These are phyloP conservation scores for Gymnocephalus cernua DNA, from an alignment of 2,113 vertebrate species.

Conservation along the genomic window DNA sequence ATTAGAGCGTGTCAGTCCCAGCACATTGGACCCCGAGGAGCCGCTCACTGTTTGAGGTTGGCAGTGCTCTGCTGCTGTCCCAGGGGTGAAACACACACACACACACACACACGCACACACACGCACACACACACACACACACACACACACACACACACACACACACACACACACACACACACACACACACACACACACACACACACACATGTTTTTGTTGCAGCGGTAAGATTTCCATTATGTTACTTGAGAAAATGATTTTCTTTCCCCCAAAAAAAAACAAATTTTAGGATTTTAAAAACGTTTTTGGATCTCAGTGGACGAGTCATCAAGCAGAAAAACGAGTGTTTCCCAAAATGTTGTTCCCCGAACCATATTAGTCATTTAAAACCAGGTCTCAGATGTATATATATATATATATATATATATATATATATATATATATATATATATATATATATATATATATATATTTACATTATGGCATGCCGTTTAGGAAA, in stretches of 20 bases:
- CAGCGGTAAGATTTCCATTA: not conserved
- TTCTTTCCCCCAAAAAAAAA: too few species aligned
- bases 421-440: too few species aligned
- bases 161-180: not conserved
- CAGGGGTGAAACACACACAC: conserved; percentile 1
- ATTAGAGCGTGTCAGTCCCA: conserved; percentile 38
- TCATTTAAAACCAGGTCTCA: too few species aligned
- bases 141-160: not conserved
- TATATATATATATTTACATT: too few species aligned
- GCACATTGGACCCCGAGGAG: conserved; percentile 46
- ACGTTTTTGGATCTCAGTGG: not conserved
- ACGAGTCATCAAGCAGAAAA: too few species aligned
- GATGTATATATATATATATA: too few species aligned
- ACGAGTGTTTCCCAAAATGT: too few species aligned
- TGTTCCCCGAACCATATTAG: too few species aligned
- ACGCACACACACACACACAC: not conserved
- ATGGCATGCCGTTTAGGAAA: too few species aligned
- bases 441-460: too few species aligned
- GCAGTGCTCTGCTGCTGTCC: conserved; percentile 21
- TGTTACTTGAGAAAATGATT: not conserved
- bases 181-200: not conserved
- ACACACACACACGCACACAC: conserved; percentile 13
- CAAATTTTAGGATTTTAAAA: not conserved
- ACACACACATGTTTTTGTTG: conserved; percentile 7
- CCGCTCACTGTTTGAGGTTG: conserved; percentile 41